These are phyloP conservation scores for Rhinogobio ventralis DNA, from an alignment of 2,797 vertebrate genomes.

Conservation along the genomic window DNA sequence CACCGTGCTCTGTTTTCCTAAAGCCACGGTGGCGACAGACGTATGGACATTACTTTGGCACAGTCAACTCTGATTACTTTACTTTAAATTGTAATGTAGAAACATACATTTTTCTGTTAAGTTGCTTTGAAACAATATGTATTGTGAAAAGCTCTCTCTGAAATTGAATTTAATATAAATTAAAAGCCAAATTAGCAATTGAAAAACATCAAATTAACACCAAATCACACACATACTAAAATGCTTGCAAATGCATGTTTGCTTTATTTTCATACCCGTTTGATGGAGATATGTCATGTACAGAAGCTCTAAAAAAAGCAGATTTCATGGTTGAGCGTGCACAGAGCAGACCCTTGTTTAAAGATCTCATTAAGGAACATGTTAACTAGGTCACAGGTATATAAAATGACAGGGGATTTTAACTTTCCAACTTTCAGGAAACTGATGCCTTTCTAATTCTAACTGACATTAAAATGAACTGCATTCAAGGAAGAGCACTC, in stretches of 20 bases:
- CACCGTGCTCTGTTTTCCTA: no score
- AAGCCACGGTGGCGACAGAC: no score
- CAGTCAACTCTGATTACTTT: no score
- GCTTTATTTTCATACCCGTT: conserved; percentile 5
- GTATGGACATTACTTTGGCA: no score
- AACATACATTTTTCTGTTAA: background rate
- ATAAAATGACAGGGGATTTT: conserved; percentile 38
- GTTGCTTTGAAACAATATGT: background rate
- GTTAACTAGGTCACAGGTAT: conserved; percentile 7
- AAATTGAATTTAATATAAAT: background rate
- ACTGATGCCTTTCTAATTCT: background rate
- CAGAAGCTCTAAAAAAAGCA: background rate
- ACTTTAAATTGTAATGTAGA: no score
- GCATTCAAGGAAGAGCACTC: background rate
- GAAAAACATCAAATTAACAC: background rate
- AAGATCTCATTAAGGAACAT: conserved; percentile 20
- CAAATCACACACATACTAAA: background rate
- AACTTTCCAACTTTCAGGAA: background rate
- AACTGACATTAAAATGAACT: conserved; percentile 20
- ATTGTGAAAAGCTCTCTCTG: background rate
- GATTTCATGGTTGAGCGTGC: background rate
- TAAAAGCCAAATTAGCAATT: background rate
- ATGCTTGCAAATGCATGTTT: background rate
- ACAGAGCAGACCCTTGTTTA: conserved; percentile 1
- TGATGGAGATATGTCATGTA: background rate